Base-by-base conservation (phyloP, 2,888 invertebrate species). In the Leptogaster cylindrica region DNA sequence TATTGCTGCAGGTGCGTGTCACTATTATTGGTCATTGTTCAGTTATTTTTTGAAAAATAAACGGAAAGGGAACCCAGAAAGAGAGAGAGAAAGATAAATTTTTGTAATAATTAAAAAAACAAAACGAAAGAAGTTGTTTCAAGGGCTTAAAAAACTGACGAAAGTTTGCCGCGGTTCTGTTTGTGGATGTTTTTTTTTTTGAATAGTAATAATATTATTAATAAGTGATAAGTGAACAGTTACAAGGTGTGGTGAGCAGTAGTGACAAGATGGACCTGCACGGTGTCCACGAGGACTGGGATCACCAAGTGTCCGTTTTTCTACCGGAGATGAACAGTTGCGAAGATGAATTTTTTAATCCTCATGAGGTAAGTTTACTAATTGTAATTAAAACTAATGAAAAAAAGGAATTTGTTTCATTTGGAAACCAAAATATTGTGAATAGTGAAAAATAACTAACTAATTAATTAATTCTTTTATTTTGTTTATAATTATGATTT, bases 291-390 rank as follows among this genome's bases (percentile, higher is more conserved):
- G 85, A 84, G 81, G 85, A 85, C 78, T 86, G 85, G 85, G 85
- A 85, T 79, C 82, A 85, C 73, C 85, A 85, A 76, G 85, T 85
- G 71, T 84, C 85, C 68, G 84, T 84, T 50, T 83, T 85, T 69
- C 81, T 85, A 71, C 85, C 85, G 77, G 85, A 85, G 75, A 85
- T 85, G 83, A 84, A 83, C 74, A 83, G 83, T 76, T 84, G 84
- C 73, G 82, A 82, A 72, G 84, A 85, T 75, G 85, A 85, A 79
- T 85, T 84, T 81, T 85, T 85, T 80, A 83, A 81, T 75, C 84
- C 85, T 72, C 85, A 85, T 79, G 85, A 85, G 77, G 85, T 85
- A 81, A 84, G 85, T 44, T 6, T n/a, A n/a, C n/a, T n/a, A n/a
- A n/a, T n/a, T n/a, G n/a, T n/a, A n/a, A n/a, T n/a, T n/a, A n/a